Base-by-base conservation (phyloP, 1,140 invertebrate genomes). In the Halesus radiatus region DNA sequence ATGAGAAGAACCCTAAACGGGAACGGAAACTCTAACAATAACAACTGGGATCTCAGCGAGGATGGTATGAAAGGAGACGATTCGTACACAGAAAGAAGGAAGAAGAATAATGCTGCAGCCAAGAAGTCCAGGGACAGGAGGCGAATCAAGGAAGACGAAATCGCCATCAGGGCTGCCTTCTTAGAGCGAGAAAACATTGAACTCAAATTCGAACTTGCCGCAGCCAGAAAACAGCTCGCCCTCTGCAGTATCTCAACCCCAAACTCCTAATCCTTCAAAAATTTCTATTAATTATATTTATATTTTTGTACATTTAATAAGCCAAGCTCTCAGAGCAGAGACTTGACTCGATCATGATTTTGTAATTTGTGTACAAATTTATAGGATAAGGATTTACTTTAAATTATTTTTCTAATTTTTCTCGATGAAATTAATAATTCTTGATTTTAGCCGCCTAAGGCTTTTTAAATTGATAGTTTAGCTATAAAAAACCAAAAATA, bases 31-130 rank as follows among this genome's bases (percentile, higher is more conserved):
- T 73, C 76, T 84, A 83, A 83, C 84, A 83, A 84, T 26, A 79
- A 77, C 26, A 82, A 77, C 58, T 62, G 64, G n/a, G 79, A 87
- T 84, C 8, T 22, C 2, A 74, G 54, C 53, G 79, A 81, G 1
- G 81, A 86, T 23, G 87, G 84, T 29, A 84, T 83, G 52, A 86
- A 85, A 3, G 87, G 88, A 26, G 85, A 96, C 85, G 96, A 98
- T 85, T 93, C 94, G 0, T 99, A 99, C 85, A 94, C 94, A 89
- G 96, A 97, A 85, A 91, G 96, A 78, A 89, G 98, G 10, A 92
- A 94, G 76, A 98, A 98, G 86, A 99, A 99, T 86, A 99, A 99
- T 86, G 96, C 95, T 83, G 98, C 98, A 0, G 98, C 98, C 0
- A 99, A 99, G 87, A 91, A 97, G 76, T 98, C 97, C 0, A 90